Conservation (phyloP, 2,888 invertebrate species). For the Sceliomorpha sp. region DNA sequence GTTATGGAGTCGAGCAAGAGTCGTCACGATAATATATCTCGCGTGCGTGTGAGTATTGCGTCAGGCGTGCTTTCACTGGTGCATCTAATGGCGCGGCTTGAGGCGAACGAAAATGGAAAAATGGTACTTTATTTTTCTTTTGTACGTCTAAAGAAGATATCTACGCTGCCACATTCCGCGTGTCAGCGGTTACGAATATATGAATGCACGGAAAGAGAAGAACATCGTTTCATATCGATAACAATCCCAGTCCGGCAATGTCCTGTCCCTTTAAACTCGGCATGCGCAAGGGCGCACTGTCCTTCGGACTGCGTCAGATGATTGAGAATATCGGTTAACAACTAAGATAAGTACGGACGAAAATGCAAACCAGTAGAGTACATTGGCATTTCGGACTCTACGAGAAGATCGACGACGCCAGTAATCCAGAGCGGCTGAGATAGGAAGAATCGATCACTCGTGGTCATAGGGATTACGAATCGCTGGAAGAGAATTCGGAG, state of each 20-base stretch:
- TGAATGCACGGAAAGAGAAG: too few relatives aligned
- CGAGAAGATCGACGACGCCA: too few relatives aligned
- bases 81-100: conserved; percentile 37
- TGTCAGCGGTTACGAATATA: background rate
- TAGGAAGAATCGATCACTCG: too few relatives aligned
- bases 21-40: conserved; percentile 57
- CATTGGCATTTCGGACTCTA: too few relatives aligned
- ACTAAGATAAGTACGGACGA: conserved; percentile 5
- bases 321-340: conserved; percentile 14
- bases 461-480: too few relatives aligned
- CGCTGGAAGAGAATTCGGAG: conserved; percentile 8
- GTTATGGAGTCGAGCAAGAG: conserved; percentile 50
- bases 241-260: background rate
- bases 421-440: too few relatives aligned
- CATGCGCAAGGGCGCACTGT: background rate
- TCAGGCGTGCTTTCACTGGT: conserved; percentile 53
- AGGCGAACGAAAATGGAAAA: conserved; percentile 22
- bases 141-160: too few relatives aligned
- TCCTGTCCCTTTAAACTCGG: too few relatives aligned
- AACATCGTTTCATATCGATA: too few relatives aligned
- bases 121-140: conserved; percentile 18
- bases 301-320: conserved; percentile 1
- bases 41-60: conserved; percentile 52
- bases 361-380: background rate
- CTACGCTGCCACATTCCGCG: too few relatives aligned